Base-by-base conservation (phyloP, 2,888 invertebrate genomes). In the Sipha maydis region DNA sequence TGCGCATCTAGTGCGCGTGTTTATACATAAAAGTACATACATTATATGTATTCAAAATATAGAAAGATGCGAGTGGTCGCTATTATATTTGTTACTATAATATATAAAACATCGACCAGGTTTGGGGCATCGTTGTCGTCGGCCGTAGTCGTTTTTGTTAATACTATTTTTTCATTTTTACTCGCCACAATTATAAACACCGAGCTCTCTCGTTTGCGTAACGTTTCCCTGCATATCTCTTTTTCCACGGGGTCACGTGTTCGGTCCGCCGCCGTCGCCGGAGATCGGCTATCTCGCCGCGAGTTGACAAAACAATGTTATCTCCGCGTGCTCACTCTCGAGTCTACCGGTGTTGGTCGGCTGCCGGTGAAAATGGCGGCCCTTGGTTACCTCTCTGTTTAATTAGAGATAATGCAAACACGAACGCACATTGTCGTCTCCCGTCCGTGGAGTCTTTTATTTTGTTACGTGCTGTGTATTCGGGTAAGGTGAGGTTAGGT, bases 291-390 rank as follows among this genome's bases (percentile, higher is more conserved):
- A 79, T 86, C 79, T 54, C 34, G 54, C 61, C 77, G 48, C 78
- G 31, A 79, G 69, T 77, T 79, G 85, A 86, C 85, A 85, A 85
- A 85, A 85, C 85, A 79, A 86, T 86, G 85, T 86, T 86, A 85
- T 85, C 85, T 85, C 69, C 67, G 31, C 9, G 67, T 78, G 78
- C 79, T 54, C 79, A 61, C 79, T 75, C 54, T 0, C 31, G 21
- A 54, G 77, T 69, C 85, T 67, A 61, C 77, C 67, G 85, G 48
- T 67, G n/a, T 54, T 41, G 41, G 84, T 75, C 84, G 56, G 56
- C 48, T 48, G 48, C 48, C 61, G n/a, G 56, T 69, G 71, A 79
- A 86, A 79, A 54, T 14, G 25, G 61, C 61, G 69, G 28, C 56
- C 34, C 48, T 7, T 31, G 61, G 69, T 28, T 11, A 69, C 61